phyloP scores from a whole-genome alignment of 30 jellyfish, hydroid and myxozoan genomes.

The Chrysaora quinquecirrha region DNA sequence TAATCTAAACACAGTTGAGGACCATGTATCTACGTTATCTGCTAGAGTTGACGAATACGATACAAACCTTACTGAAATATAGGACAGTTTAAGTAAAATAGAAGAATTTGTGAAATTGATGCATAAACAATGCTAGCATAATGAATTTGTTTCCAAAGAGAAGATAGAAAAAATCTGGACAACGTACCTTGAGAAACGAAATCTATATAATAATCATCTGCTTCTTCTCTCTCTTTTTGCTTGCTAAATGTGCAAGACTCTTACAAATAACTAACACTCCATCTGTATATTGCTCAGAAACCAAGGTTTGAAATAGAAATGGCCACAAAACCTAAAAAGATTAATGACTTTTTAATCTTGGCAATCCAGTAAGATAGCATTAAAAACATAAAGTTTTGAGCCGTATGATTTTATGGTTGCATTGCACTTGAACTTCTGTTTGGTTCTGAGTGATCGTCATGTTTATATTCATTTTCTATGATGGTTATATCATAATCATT shows the following conservation, averaged over 20 bases:
- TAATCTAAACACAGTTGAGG: neutral
- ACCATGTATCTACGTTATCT: neutral
- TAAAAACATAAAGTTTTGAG: too few relatives aligned
- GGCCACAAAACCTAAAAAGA: conserved; percentile 99
- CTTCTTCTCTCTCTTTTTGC: conserved; percentile 86
- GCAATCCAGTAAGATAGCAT: too few relatives aligned
- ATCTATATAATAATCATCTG: conserved; percentile 60
- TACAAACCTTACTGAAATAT: neutral
- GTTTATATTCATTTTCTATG: too few relatives aligned
- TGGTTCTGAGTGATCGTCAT: too few relatives aligned
- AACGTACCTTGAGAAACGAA: conserved; percentile 75
- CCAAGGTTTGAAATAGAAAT: conserved; percentile 62
- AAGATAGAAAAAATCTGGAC: too few relatives aligned
- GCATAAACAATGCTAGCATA: too few relatives aligned
- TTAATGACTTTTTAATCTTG: too few relatives aligned
- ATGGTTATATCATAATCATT: too few relatives aligned
- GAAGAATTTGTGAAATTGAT: neutral
- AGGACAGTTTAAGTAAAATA: neutral
- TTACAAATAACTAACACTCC: conserved; percentile 80
- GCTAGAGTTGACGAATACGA: neutral
- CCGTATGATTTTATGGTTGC: too few relatives aligned
- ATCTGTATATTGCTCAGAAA: conserved; percentile 91
- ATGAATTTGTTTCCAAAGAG: too few relatives aligned
- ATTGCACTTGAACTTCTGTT: too few relatives aligned
- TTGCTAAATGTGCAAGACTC: conserved; percentile 82